Percentiles rank a stretch among this genome's conserved stretches.
Evolutionary conservation across 2,797 vertebrate genomes (phyloP).

Genomic region (Myotis pilosus): DNA sequence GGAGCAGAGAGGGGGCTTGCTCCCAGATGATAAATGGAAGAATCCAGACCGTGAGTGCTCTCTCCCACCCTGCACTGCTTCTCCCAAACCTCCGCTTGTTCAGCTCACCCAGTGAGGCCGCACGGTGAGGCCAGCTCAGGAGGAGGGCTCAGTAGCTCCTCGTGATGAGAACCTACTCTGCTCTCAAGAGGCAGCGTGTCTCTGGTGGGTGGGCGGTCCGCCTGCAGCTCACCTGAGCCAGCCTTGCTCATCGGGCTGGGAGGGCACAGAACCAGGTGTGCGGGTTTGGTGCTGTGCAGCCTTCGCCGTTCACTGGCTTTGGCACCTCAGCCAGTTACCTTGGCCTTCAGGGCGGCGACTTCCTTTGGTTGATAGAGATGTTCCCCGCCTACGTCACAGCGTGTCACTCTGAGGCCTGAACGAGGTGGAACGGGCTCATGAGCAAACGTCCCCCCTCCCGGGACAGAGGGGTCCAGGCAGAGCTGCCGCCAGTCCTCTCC

Average conservation of each 20-base stretch:
- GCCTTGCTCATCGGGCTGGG: neutral
- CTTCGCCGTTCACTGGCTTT: neutral
- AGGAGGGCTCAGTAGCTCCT: neutral
- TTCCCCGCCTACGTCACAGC: neutral
- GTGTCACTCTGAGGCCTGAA: neutral
- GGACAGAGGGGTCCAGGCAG: neutral
- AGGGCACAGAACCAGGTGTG: neutral
- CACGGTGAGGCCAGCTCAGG: accelerated
- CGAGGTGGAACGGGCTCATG: neutral
- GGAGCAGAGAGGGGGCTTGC: neutral
- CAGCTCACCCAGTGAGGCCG: neutral
- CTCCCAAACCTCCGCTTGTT: neutral
- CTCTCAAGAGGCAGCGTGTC: neutral
- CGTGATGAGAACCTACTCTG: neutral
- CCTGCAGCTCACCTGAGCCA: neutral
- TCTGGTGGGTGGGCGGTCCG: accelerated
- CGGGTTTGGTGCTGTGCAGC: neutral
- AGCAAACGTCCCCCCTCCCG: neutral
- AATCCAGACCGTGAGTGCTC: neutral
- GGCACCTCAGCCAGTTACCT: neutral
- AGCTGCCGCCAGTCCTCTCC: neutral
- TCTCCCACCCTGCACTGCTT: neutral
- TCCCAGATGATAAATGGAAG: neutral
- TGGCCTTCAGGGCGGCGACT: neutral
- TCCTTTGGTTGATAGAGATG: neutral